Percentiles rank a stretch among this genome's conserved stretches.
phyloP scores from a whole-genome alignment of 2,888 invertebrate genomes.

The Megaustenia siamemsis region DNA sequence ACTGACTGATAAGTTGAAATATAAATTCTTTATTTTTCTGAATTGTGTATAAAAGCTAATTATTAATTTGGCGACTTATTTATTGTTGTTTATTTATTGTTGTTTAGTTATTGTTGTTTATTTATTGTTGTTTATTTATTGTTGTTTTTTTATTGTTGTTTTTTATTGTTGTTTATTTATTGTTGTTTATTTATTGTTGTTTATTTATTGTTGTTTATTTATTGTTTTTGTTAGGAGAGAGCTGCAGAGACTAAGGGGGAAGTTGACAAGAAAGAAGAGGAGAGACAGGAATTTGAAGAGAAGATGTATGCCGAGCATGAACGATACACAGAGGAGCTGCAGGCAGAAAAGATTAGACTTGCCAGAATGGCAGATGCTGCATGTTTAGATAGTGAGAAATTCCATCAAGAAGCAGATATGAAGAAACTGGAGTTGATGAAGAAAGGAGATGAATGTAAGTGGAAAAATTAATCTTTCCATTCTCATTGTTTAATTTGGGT shows the following conservation, averaged over 20 bases:
- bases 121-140: no score
- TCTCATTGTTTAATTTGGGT: no score
- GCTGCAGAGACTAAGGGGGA: conserved; percentile 66
- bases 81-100: no score
- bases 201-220: neutral
- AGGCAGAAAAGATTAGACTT: conserved; percentile 67
- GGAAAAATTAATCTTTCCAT: no score
- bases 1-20: no score
- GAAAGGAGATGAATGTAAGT: conserved; percentile 70
- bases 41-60: no score
- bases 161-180: no score
- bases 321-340: conserved; percentile 67
- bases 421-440: conserved; percentile 64
- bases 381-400: conserved; percentile 62
- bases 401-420: conserved; percentile 63
- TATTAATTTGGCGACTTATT: no score
- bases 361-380: conserved; percentile 63
- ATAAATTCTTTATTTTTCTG: no score
- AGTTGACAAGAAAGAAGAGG: conserved; percentile 66
- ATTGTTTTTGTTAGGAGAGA: conserved; percentile 63
- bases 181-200: no score
- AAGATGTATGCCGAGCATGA: conserved; percentile 68
- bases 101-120: no score
- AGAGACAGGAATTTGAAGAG: conserved; percentile 67
- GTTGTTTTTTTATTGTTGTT: no score